Percentiles rank a stretch among this genome's conserved stretches.
Evolutionary conservation across 1,140 invertebrate genomes (phyloP).

Genomic region (Eupeodes corollae): DNA sequence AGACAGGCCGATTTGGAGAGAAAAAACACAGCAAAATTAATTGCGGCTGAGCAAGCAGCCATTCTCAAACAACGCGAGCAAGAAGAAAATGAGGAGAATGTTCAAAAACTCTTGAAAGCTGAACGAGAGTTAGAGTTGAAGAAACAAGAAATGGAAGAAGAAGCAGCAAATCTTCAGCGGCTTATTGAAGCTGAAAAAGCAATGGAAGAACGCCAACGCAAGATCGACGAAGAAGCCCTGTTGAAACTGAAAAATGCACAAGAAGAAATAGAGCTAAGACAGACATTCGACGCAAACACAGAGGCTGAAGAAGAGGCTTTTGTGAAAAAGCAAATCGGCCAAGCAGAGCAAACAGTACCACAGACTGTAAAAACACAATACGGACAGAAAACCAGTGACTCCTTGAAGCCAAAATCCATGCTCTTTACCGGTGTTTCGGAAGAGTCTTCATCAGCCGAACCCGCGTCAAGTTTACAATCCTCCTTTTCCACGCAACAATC

Average conservation of each 20-base stretch:
- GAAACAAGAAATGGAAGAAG: slow-evolving; percentile 29
- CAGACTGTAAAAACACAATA: slow-evolving; percentile 31
- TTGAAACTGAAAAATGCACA: slow-evolving; percentile 11
- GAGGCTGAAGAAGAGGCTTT: too few relatives aligned
- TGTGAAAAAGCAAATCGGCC: too few relatives aligned
- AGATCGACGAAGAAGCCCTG: slow-evolving; percentile 15
- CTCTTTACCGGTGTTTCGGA: slow-evolving; percentile 28
- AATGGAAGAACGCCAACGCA: slow-evolving; percentile 27
- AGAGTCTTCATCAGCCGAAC: slow-evolving; percentile 29
- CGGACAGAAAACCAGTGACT: slow-evolving; percentile 17
- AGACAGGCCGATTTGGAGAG: not conserved
- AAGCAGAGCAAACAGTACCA: slow-evolving; percentile 10
- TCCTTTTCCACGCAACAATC: slow-evolving; percentile 28
- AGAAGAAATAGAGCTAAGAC: slow-evolving; percentile 3
- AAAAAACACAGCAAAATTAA: not conserved
- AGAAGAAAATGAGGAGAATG: slow-evolving; percentile 11
- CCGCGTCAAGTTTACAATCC: slow-evolving; percentile 25
- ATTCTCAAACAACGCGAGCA: slow-evolving; percentile 1
- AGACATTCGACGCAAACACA: too few relatives aligned
- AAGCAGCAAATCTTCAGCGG: slow-evolving; percentile 13
- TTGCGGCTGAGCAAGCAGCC: too few relatives aligned
- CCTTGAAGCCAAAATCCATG: slow-evolving; percentile 17
- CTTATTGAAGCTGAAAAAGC: slow-evolving; percentile 33
- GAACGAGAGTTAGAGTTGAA: slow-evolving; percentile 14
- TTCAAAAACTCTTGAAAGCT: slow-evolving; percentile 12